Percentiles rank a stretch among this genome's conserved stretches.
phyloP scores from a whole-genome alignment of 2,113 vertebrate species.

The Zosterops pallidus region DNA sequence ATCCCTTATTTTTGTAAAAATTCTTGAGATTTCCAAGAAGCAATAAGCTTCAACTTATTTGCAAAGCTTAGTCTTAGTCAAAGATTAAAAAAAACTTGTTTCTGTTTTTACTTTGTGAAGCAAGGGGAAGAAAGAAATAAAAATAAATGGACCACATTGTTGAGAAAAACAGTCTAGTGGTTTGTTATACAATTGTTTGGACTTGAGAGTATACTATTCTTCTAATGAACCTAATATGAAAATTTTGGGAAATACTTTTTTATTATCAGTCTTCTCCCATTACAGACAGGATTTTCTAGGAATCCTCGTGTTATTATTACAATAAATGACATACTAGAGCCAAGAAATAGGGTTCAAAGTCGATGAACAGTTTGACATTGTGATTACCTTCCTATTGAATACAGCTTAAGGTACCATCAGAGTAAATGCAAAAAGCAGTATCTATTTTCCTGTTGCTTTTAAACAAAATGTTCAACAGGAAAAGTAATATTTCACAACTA shows the following conservation, averaged over 20 bases:
- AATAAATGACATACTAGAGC: neutral
- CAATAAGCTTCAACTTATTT: neutral
- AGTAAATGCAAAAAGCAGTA: neutral
- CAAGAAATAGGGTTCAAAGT: neutral
- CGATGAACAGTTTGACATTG: neutral
- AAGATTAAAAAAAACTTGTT: neutral
- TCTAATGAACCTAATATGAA: neutral
- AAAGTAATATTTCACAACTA: neutral
- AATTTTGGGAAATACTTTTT: neutral
- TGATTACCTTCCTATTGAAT: neutral
- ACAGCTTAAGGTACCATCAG: accelerated
- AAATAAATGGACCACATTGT: neutral
- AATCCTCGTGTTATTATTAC: neutral
- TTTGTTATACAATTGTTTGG: neutral
- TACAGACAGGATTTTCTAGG: neutral
- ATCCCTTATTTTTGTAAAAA: neutral
- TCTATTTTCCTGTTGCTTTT: neutral
- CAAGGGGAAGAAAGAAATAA: neutral
- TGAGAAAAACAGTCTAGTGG: neutral
- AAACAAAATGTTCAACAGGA: neutral
- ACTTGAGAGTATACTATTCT: neutral
- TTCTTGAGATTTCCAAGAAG: neutral
- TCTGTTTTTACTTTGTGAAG: neutral
- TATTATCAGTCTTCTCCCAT: neutral
- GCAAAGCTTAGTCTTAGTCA: neutral